These are phyloP conservation scores for Formicarius rufipectus DNA, from an alignment of 2,113 vertebrate genomes.

Conservation along the genomic window DNA sequence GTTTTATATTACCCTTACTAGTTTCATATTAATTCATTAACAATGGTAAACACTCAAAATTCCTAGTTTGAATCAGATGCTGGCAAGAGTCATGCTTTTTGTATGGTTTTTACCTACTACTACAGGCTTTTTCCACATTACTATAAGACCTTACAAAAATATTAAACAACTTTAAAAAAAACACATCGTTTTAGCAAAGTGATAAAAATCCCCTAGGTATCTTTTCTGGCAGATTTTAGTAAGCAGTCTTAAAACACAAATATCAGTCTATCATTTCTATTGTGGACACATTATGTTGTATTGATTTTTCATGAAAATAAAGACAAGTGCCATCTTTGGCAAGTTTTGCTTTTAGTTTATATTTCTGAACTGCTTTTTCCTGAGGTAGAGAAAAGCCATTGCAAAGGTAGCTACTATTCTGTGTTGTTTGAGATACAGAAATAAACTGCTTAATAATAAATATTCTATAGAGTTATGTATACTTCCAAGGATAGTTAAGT, in stretches of 20 bases:
- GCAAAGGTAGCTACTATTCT: background rate
- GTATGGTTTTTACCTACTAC: background rate
- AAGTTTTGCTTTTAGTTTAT: background rate
- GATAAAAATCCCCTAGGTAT: background rate
- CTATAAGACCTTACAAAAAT: background rate
- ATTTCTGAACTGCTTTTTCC: background rate
- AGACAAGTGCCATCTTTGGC: fast-evolving
- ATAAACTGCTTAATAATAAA: background rate
- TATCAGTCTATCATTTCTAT: background rate
- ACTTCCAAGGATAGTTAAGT: background rate
- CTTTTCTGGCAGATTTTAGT: background rate
- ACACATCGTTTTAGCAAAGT: background rate
- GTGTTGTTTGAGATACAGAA: background rate
- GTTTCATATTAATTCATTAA: background rate
- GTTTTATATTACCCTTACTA: background rate
- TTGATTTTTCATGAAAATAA: background rate
- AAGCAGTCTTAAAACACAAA: background rate
- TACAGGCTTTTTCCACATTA: fast-evolving
- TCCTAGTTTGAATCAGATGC: background rate
- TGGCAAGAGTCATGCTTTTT: background rate
- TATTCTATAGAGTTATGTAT: background rate
- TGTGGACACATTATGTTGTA: background rate
- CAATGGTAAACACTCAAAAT: background rate
- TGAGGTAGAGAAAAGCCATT: background rate
- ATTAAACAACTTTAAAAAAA: background rate